A percentile compares a stretch with the other conserved stretches of the same genome.
These are phyloP conservation scores for Cottoperca gobio DNA, from an alignment of 2,797 vertebrate genomes.

Conservation along the genomic window DNA sequence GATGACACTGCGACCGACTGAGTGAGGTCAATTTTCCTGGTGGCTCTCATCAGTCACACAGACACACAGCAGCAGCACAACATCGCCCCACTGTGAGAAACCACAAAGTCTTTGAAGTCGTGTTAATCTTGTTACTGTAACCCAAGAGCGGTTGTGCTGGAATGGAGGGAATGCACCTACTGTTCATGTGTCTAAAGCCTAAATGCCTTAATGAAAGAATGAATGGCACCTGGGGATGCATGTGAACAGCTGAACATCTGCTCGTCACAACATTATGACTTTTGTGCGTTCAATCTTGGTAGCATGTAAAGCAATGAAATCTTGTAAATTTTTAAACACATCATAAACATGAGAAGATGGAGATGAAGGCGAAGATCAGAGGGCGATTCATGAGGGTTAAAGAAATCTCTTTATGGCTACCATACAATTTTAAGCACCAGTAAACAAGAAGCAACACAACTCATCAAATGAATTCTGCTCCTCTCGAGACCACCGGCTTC, in stretches of 20 bases:
- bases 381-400: conserved; percentile 23
- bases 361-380: conserved; percentile 56
- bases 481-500: conserved; percentile 27
- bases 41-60: conserved; percentile 37
- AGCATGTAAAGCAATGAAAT: background rate
- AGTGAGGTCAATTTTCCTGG: conserved; percentile 32
- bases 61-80: conserved; percentile 10
- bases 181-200: conserved; percentile 6
- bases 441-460: conserved; percentile 54
- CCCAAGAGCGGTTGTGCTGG: conserved; percentile 28
- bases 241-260: conserved; percentile 18
- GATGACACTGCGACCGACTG: conserved; percentile 2
- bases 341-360: conserved; percentile 53
- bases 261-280: background rate
- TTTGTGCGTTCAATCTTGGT: background rate
- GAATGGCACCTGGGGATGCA: conserved; percentile 14
- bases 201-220: conserved; percentile 25
- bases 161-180: conserved; percentile 34
- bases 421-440: conserved; percentile 25
- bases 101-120: conserved; percentile 52
- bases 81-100: conserved; percentile 26
- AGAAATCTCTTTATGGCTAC: conserved; percentile 30
- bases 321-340: conserved; percentile 52
- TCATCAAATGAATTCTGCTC: conserved; percentile 39
- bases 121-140: conserved; percentile 43